Evolutionary conservation across 2,797 vertebrate species (phyloP).

Genomic region (Menidia menidia): DNA sequence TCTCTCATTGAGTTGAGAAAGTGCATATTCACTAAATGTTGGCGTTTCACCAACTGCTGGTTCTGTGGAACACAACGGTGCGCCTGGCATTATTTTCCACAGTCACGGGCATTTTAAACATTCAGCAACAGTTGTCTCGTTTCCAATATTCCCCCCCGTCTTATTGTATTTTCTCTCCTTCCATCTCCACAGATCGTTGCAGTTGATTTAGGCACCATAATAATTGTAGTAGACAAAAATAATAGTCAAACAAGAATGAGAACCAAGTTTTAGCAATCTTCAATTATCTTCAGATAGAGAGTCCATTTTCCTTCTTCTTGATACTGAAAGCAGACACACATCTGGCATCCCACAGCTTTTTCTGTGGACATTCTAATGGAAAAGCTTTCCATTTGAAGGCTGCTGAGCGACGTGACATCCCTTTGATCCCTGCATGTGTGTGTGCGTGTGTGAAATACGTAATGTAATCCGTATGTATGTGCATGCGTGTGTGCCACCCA

Average conservation of each 20-base stretch:
- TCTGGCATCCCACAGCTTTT: conserved; percentile 38
- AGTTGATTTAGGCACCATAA: background rate
- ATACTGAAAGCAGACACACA: conserved; percentile 23
- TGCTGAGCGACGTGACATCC: conserved; percentile 50
- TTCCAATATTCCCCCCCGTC: background rate
- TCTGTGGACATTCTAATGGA: conserved; percentile 51
- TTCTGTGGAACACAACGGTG: too few species aligned
- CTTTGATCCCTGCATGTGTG: conserved; percentile 55
- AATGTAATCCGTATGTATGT: conserved; percentile 24
- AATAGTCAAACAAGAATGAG: background rate
- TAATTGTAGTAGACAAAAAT: conserved; percentile 4
- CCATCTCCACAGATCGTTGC: background rate
- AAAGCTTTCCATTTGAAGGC: conserved; percentile 52
- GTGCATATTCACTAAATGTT: too few species aligned
- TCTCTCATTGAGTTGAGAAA: too few species aligned
- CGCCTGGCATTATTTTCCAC: too few species aligned
- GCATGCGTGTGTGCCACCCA: conserved; percentile 18
- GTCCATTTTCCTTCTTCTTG: background rate
- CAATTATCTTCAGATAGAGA: background rate
- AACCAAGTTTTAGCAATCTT: background rate
- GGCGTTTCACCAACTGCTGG: too few species aligned
- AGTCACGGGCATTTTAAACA: background rate
- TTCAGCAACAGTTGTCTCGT: background rate
- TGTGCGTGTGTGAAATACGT: conserved; percentile 31
- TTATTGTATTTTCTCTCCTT: background rate